These are phyloP conservation scores for Pachymerium ferrugineum DNA, from an alignment of 2,888 invertebrate genomes.

Conservation along the genomic window DNA sequence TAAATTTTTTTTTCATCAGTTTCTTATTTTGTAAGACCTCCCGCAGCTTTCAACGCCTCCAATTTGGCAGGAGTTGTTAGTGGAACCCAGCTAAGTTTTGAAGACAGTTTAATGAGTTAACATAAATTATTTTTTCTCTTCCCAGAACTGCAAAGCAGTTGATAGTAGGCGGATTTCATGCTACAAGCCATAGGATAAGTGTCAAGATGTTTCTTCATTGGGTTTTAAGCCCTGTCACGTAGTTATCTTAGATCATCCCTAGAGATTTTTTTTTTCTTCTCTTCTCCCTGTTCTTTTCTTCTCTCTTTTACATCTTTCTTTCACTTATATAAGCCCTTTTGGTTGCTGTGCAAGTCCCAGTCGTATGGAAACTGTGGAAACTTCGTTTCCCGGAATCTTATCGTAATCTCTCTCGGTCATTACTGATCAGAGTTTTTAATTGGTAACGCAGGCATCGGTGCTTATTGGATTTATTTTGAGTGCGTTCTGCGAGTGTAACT, in stretches of 20 bases:
- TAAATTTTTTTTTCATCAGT: background rate
- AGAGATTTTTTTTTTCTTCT: background rate
- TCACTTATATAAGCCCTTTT: background rate
- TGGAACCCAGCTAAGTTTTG: background rate
- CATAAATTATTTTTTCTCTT: background rate
- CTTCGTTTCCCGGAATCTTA: background rate
- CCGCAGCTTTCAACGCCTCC: background rate
- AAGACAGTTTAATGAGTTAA: conserved; percentile 13
- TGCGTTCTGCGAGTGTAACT: background rate
- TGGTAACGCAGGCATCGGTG: background rate
- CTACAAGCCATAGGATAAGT: conserved; percentile 1
- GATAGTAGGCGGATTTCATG: background rate
- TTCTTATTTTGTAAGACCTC: conserved; percentile 9
- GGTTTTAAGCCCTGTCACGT: background rate
- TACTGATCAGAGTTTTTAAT: background rate
- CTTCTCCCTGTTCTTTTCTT: background rate
- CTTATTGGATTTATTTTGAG: conserved; percentile 9
- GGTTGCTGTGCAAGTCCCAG: background rate
- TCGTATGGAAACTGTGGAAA: background rate
- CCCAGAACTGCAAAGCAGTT: no score
- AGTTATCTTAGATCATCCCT: conserved; percentile 8
- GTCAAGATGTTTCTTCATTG: background rate
- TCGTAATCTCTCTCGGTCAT: background rate
- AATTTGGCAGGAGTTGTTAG: background rate
- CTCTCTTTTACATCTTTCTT: background rate